Evolutionary conservation across 2,113 vertebrate genomes (phyloP).

Genomic region (Ptyas mucosa): DNA sequence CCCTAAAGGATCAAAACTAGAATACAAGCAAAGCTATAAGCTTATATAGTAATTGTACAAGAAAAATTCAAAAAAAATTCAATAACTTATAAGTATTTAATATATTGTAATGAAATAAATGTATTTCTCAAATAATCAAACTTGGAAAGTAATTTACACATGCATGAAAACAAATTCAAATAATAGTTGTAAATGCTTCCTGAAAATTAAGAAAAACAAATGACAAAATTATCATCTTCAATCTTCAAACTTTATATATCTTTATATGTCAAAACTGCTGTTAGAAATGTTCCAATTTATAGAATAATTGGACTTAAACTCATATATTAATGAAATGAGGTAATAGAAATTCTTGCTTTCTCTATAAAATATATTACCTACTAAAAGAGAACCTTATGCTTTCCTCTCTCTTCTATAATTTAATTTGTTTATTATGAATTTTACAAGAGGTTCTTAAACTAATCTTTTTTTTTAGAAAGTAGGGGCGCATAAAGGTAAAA

Average conservation of each 20-base stretch:
- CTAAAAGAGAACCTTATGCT: neutral
- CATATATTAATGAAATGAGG: neutral
- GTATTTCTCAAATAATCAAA: neutral
- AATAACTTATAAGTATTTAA: neutral
- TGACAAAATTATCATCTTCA: neutral
- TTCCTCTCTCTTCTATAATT: neutral
- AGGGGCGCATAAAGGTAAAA: neutral
- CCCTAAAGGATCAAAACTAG: neutral
- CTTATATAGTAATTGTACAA: neutral
- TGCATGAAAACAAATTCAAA: neutral
- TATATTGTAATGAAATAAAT: neutral
- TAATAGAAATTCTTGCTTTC: neutral
- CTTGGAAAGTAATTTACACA: neutral
- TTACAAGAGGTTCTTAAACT: neutral
- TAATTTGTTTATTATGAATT: neutral
- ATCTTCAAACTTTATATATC: neutral
- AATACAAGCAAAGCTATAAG: neutral
- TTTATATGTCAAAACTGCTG: neutral
- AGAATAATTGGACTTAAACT: neutral
- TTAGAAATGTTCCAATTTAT: neutral
- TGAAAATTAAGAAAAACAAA: neutral
- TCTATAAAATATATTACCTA: neutral
- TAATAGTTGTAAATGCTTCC: neutral
- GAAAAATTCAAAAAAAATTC: neutral
- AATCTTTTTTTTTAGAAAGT: neutral